Evolutionary conservation across 2,113 vertebrate genomes (phyloP).

Genomic region (human): GRCh38 chr5:80986501-80987000

Average conservation of each 20-base stretch:
- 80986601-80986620: not conserved
- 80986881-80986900: not conserved
- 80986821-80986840: not conserved
- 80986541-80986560: not conserved
- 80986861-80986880: not conserved
- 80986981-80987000: not conserved
- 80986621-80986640: not conserved
- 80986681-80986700: not conserved
- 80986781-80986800: not conserved
- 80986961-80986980: not conserved
- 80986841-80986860: not conserved
- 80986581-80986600: not conserved
- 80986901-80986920: not conserved
- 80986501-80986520: not conserved
- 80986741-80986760: not conserved
- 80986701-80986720: not conserved
- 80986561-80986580: not conserved
- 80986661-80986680: not conserved
- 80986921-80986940: not conserved
- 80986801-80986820: not conserved
- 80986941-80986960: not conserved
- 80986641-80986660: not conserved
- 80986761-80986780: not conserved
- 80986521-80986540: not conserved
- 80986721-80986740: not conserved